Evolutionary conservation across 2,113 vertebrate genomes (phyloP).

Genomic region (Anarrhichthys ocellatus): DNA sequence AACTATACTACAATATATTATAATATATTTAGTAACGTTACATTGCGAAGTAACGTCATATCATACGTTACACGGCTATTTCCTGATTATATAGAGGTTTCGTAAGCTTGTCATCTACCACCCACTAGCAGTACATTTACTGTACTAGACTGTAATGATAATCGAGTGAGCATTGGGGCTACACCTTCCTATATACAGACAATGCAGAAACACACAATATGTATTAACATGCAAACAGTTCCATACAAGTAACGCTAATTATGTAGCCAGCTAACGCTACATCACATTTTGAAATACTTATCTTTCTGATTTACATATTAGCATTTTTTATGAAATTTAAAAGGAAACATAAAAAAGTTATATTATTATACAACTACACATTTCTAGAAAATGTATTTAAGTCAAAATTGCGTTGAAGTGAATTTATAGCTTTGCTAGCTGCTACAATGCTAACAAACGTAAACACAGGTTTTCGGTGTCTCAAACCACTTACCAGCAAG

Average conservation of each 20-base stretch:
- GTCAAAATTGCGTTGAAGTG: not conserved
- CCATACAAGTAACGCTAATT: too few relatives aligned
- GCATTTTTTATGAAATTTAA: too few relatives aligned
- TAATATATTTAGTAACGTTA: not conserved
- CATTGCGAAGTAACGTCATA: not conserved
- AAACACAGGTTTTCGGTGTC: constrained; percentile 1
- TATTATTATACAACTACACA: too few relatives aligned
- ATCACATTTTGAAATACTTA: too few relatives aligned
- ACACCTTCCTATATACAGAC: too few relatives aligned
- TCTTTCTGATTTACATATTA: too few relatives aligned
- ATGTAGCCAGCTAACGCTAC: too few relatives aligned
- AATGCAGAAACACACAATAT: too few relatives aligned
- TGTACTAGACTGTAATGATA: not conserved
- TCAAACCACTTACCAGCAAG: not conserved
- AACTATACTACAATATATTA: not conserved
- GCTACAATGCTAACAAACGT: constrained; percentile 1
- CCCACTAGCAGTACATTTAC: not conserved
- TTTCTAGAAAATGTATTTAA: not conserved
- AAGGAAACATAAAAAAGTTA: too few relatives aligned
- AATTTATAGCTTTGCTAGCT: not conserved
- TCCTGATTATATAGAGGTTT: not conserved
- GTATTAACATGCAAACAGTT: too few relatives aligned
- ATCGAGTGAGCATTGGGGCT: not conserved
- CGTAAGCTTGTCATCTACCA: not conserved
- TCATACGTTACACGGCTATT: too few relatives aligned